Evolutionary conservation across 2,888 invertebrate genomes (phyloP), one percentile per base, ranked within the genome.

Genomic region (Drosophila koepferae): DNA sequence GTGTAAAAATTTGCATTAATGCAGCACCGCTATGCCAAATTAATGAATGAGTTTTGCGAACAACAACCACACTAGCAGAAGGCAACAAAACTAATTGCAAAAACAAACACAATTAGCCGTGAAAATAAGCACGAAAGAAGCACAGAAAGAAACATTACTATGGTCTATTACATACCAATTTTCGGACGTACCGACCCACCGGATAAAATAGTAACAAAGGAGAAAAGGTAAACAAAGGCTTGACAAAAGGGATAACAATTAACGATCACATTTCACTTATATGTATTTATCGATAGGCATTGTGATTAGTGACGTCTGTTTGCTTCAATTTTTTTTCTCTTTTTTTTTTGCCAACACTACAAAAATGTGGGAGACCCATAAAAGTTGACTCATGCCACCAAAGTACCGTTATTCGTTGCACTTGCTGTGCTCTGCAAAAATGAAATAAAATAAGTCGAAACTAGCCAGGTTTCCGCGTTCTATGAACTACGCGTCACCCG

Each of bases 131-230:
- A 66, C 46, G 63, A 72, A 78, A 72, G 49, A 55, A 69, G 66
- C 71, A 31, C 55, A 28, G 23, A 48, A 38, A 53, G 51, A 54
- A 41, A 46, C 34, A 66, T 43, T 54, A 75, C 68, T 77, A 93
- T 93, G 93, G 93, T 93, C 53, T 93, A 93, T 81, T 89, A 91
- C 66, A 92, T 92, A 73, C 89, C 92, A 59, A 90, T 92, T 59
- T 92, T 92, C 81, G 89, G 88, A 18, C 73, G 69, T 46, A 88
- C 89, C 40, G 91, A 92, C 31, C 92, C 93, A 46, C 93, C 93
- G 73, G 93, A 93, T 82, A 92, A 92, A 89, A 84, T 86, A 77
- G 71, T 89, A 55, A 83, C 82, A 67, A 81, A 81, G 62, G 90
- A 91, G 64, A 91, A 91, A 74, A 91, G 91, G 91, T 91, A 91